Percentiles rank a stretch among this genome's conserved stretches.
phyloP scores from a whole-genome alignment of 2,888 invertebrate species.

The Liposcelis brunnea region DNA sequence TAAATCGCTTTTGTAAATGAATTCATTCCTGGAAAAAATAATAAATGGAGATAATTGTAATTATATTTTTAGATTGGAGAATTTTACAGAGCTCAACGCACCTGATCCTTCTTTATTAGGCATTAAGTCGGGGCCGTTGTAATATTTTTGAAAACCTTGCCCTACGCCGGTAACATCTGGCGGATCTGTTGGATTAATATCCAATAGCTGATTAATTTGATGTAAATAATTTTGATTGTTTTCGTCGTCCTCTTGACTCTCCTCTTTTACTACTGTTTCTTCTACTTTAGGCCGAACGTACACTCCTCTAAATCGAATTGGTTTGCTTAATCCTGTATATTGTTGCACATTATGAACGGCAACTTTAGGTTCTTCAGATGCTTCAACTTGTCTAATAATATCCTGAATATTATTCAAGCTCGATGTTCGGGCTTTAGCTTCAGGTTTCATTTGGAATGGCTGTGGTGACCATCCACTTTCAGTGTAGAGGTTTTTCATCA shows the following conservation, averaged over 20 bases:
- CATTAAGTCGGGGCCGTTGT: no score
- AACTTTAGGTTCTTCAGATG: no score
- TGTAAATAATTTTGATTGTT: background rate
- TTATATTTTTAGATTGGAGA: background rate
- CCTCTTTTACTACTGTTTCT: background rate
- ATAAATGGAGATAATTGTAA: background rate
- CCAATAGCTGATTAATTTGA: background rate
- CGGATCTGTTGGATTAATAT: background rate
- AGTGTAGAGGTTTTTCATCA: no score
- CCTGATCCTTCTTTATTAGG: no score
- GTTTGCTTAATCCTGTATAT: background rate
- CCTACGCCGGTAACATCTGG: background rate
- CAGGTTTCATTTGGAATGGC: no score
- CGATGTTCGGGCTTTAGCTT: no score
- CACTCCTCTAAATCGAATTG: constrained; percentile 6
- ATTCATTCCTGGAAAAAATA: background rate
- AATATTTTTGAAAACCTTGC: background rate
- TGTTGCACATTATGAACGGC: no score
- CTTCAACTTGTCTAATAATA: no score
- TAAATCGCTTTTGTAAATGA: background rate
- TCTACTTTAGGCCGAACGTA: background rate
- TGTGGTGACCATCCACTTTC: no score
- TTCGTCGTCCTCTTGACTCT: background rate
- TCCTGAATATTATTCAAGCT: no score
- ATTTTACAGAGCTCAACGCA: no score